Evolutionary conservation across 2,888 invertebrate genomes (phyloP).

Genomic region (Byasa hedistus): DNA sequence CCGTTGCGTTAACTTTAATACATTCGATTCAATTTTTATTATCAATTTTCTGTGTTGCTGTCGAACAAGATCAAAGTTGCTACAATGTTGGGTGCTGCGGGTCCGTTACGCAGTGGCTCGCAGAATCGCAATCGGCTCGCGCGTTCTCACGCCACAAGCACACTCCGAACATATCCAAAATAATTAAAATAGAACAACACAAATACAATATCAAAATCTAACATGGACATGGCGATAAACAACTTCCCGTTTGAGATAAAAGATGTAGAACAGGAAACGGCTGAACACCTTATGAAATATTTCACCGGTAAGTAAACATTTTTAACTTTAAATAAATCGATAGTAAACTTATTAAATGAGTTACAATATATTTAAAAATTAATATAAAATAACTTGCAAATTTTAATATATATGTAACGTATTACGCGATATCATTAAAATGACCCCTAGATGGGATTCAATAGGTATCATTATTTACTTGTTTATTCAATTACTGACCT

Average conservation of each 20-base stretch:
- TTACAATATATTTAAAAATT: no score
- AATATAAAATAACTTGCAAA: no score
- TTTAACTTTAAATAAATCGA: neutral
- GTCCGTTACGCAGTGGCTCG: conserved; percentile 11
- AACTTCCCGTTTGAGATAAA: conserved; percentile 39
- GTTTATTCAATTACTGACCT: no score
- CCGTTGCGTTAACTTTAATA: no score
- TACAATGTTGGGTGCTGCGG: conserved; percentile 4
- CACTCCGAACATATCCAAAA: neutral
- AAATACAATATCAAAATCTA: neutral
- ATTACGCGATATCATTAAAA: no score
- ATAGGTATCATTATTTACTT: no score
- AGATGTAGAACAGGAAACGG: conserved; percentile 38
- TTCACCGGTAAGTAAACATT: conserved; percentile 39
- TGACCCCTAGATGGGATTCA: no score
- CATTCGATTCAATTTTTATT: neutral
- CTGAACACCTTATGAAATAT: conserved; percentile 39
- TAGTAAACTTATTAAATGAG: no score
- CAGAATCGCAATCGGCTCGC: conserved; percentile 24
- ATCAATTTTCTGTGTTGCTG: neutral
- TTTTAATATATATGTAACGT: no score
- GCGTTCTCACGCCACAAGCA: conserved; percentile 21
- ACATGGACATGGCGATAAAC: conserved; percentile 27
- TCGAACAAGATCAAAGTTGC: conserved; percentile 21
- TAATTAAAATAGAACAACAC: no score